Base-by-base conservation (phyloP, 2,797 vertebrate species). In the Mallotus villosus region DNA sequence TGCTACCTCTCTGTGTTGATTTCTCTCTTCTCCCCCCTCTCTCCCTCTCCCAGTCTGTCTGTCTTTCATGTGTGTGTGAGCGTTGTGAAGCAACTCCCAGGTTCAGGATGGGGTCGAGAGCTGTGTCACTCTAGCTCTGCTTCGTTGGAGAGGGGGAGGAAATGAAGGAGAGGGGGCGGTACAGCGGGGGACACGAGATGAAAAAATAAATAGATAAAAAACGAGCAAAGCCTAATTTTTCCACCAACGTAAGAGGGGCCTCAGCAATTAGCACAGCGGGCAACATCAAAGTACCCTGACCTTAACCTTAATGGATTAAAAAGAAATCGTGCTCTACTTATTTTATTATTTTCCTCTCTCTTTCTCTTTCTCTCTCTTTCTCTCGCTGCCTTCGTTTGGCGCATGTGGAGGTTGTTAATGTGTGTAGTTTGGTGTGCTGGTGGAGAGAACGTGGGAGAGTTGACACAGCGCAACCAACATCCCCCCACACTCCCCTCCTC, bases 251-350 rank as follows among this genome's bases (percentile, higher is more conserved):
- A 59, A 55, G 58, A 32, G 37, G 65, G 63, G 67, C 67, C 65
- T 66, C 67, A 61, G 72, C 74, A 75, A 81, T 82, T 78, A 78
- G 27, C 72, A 64, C 77, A 71, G 71, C 4, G 16, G n/a, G 70
- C 51, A 77, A 80, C 74, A 78, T 79, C 76, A 82, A 78, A 82
- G 80, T 63, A 66, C 19, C 61, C 12, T 55, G 76, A 78, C 80
- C 68, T 80, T 68, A 79, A 83, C 75, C 63, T 57, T 75, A 58
- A 68, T 32, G 58, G 71, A 72, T 80, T 73, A 79, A 78, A 81
- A 19, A 63, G 46, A 67, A 70, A 75, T 61, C 21, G 14, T 32
- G 70, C 77, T 78, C 71, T 77, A 77, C 69, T 74, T 71, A 75
- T 80, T 71, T 14, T 60, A 75, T 73, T 19, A 9, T 19, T 67